Evolutionary conservation across 2,113 vertebrate species (phyloP).

Genomic region (Pomatostomus ruficeps): DNA sequence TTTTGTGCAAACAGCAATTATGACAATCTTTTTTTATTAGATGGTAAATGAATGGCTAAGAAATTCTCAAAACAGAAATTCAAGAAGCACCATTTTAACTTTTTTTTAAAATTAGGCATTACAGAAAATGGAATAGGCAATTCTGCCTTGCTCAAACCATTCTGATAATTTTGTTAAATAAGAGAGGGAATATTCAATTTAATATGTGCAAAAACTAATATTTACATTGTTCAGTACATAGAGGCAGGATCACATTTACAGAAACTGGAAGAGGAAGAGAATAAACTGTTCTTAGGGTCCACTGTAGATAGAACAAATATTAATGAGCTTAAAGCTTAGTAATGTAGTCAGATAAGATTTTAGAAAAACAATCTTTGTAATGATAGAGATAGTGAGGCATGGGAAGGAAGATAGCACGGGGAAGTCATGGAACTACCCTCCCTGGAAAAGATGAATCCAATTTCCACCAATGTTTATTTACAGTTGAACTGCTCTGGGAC

Average conservation of each 20-base stretch:
- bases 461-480: background rate
- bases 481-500: background rate
- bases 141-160: background rate
- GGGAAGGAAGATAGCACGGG: background rate
- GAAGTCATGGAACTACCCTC: background rate
- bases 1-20: background rate
- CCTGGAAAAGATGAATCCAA: background rate
- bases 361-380: background rate
- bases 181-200: background rate
- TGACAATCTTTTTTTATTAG: background rate
- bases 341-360: background rate
- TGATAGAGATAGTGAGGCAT: background rate
- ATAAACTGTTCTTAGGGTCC: background rate
- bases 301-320: slow-evolving; percentile 2
- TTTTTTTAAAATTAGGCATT: background rate
- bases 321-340: background rate
- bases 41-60: background rate
- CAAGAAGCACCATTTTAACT: background rate
- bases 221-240: slow-evolving; percentile 15
- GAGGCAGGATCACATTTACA: background rate
- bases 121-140: background rate
- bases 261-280: background rate
- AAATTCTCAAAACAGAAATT: background rate
- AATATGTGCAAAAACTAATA: slow-evolving; percentile 9
- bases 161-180: slow-evolving; percentile 23